Base-by-base conservation (phyloP, 2,113 vertebrate genomes). In the Opisthocomus hoazin region DNA sequence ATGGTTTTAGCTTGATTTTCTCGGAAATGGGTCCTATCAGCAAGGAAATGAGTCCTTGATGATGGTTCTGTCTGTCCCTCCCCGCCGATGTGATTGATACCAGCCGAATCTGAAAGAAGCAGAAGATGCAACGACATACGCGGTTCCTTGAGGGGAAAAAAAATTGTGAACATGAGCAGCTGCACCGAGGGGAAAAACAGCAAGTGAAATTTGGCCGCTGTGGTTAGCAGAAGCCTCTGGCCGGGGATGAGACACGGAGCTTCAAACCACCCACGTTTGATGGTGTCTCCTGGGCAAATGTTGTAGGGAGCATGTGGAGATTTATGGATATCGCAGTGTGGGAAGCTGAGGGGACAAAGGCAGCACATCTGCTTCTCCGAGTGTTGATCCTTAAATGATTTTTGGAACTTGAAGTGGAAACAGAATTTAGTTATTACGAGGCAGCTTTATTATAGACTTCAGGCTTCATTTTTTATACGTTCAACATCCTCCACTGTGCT, bases 21-120 rank as follows among this genome's bases (percentile, higher is more conserved):
- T 57, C 81, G 91, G 93, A 95, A 95, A 95, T 94, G 51, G 91
- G 87, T 84, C 60, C 89, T 83, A 71, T 95, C 93, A 14, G 84
- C 19, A 87, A 94, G 93, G 96, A 97, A 96, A 95, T 94, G 76
- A 97, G 76, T 77, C 87, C 61, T 94, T 89, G 50, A 29, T 64
- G 91, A 13, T 71, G 24, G 60, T 74, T 87, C 84, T 89, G 30
- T 51, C 51, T 15, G 3, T 71, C 77, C 89, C 68, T 94, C 65
- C 76, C 45, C 9, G 0, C 30, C 58, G 6, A 64, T 6, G 39
- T 36, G 73, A 71, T 71, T 13, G 8, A 30, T 48, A 78, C 8
- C 77, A 23, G 50, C 45, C 64, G 22, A 7, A 54, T 37, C n/a
- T 34, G 32, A 45, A 43, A 46, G 86, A 63, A 70, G 50, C 37